Percentiles rank a stretch among this genome's conserved stretches.
These are phyloP conservation scores for Stomatorhinus walkeri DNA, from an alignment of 2,797 vertebrate species.

Conservation along the genomic window DNA sequence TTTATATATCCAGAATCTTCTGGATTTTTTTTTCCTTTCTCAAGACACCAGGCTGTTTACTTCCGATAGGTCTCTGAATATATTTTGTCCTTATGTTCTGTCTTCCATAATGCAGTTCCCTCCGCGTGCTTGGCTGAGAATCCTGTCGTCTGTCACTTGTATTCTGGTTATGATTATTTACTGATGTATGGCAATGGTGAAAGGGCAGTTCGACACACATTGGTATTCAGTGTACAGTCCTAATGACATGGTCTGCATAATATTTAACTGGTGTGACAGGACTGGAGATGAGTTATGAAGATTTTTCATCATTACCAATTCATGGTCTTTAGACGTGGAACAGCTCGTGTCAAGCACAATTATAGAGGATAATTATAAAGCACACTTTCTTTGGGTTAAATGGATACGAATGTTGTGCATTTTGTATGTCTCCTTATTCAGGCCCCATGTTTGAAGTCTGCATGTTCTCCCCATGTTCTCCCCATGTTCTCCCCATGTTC, in stretches of 20 bases:
- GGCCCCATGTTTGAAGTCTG: not conserved
- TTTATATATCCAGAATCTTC: not conserved
- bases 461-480: not conserved
- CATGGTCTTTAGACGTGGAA: conserved; percentile 20
- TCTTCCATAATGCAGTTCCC: not conserved
- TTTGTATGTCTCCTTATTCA: not conserved
- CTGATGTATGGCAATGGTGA: not conserved
- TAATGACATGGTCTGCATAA: conserved; percentile 10
- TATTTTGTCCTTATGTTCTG: not conserved
- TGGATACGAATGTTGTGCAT: not conserved
- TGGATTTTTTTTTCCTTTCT: not conserved
- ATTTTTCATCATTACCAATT: conserved; percentile 16
- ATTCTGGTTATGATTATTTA: not conserved
- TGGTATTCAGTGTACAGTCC: conserved; percentile 1
- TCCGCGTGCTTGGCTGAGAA: not conserved
- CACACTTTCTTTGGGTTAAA: not conserved
- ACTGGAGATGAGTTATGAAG: conserved; percentile 8
- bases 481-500: not conserved
- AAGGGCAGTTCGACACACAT: conserved; percentile 6
- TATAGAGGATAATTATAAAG: not conserved
- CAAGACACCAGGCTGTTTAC: not conserved
- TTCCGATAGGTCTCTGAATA: not conserved
- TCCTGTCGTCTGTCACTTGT: not conserved
- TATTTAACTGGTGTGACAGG: conserved; percentile 19
- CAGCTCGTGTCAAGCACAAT: conserved; percentile 15